phyloP scores from a whole-genome alignment of 2,797 vertebrate genomes.

The Octomys mimax region DNA sequence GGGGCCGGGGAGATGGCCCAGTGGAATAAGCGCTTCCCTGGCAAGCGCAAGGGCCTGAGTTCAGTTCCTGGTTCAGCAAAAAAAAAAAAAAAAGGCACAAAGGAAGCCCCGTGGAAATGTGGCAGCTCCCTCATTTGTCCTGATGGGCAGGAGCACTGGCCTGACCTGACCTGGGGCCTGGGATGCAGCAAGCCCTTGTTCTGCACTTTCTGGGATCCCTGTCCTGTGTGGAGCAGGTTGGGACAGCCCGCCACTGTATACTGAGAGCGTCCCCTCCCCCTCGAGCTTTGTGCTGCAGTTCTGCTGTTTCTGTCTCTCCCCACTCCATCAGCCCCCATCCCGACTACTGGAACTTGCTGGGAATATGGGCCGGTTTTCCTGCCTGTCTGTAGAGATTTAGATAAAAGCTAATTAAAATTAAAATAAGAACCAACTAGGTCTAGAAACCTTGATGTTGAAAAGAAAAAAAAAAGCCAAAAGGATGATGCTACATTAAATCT shows the following conservation, averaged over 20 bases:
- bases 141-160: background rate
- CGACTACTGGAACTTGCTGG: background rate
- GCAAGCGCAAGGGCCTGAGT: too few relatives aligned
- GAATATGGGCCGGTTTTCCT: background rate
- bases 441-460: conserved; percentile 37
- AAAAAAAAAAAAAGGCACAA: background rate
- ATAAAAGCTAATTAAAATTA: conserved; percentile 34
- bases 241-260: background rate
- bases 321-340: fast-evolving
- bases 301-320: background rate
- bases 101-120: fast-evolving
- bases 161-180: background rate
- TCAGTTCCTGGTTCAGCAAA: too few relatives aligned
- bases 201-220: fast-evolving
- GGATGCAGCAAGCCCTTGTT: background rate
- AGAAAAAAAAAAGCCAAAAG: background rate
- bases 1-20: too few relatives aligned
- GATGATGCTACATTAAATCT: background rate
- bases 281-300: background rate
- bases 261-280: background rate
- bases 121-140: background rate
- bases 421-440: background rate
- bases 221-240: background rate
- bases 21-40: too few relatives aligned
- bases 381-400: background rate